Percentiles rank a stretch among this genome's conserved stretches.
Conservation (phyloP, 2,797 vertebrate species). For the Takifugu ocellatus region DNA sequence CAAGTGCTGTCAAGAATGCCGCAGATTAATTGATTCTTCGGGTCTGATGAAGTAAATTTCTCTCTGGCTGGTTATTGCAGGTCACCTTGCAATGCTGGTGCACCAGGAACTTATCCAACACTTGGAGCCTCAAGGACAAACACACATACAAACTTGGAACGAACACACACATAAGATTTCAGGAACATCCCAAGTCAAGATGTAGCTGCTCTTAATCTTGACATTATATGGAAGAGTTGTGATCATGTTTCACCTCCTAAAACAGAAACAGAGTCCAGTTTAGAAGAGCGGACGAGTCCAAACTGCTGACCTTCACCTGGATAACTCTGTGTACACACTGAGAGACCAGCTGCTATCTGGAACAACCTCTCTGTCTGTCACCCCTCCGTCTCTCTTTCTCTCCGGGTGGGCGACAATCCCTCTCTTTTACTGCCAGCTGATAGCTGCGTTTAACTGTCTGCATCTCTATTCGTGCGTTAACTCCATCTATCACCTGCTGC, state of each 20-base stretch:
- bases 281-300: conserved; percentile 17
- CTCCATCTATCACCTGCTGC: conserved; percentile 68
- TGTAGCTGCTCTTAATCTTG: no score
- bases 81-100: conserved; percentile 73
- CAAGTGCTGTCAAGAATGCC: no score
- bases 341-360: conserved; percentile 68
- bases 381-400: conserved; percentile 33
- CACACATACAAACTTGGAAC: conserved; percentile 8
- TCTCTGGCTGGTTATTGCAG: conserved; percentile 32
- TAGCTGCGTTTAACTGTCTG: conserved; percentile 66
- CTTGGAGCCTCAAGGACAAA: conserved; percentile 52
- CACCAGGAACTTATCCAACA: conserved; percentile 57
- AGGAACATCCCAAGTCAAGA: background rate
- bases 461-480: conserved; percentile 64
- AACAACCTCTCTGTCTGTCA: conserved; percentile 64
- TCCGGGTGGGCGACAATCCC: conserved; percentile 58
- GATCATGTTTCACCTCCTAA: conserved; percentile 8
- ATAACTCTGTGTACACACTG: conserved; percentile 56
- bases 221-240: background rate
- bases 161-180: conserved; percentile 11
- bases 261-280: conserved; percentile 24
- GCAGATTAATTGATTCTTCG: background rate
- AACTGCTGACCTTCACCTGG: conserved; percentile 68
- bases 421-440: conserved; percentile 64
- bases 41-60: conserved; percentile 5